Evolutionary conservation across 2,113 vertebrate species (phyloP), one percentile per base, ranked within the genome.

Genomic region (Zosterops japonicus): DNA sequence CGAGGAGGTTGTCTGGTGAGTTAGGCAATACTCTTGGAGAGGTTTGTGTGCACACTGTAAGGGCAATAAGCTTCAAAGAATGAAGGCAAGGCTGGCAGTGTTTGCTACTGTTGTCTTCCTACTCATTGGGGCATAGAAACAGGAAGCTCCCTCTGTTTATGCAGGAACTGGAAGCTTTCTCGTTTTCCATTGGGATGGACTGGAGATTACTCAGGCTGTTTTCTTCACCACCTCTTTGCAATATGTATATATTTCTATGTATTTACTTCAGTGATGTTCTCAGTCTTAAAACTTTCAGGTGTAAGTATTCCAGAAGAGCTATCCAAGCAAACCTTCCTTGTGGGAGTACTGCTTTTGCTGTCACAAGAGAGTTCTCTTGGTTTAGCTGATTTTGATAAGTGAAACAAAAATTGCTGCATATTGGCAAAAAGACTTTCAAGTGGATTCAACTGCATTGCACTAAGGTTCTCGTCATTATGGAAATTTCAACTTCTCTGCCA

Each of bases 11-110:
- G 84, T 41, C 70, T 82, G 94, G 69, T 71, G 91, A 91, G 93
- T 86, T 78, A 81, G 80, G 86, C 83, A 90, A 89, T 93, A 81
- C 72, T 56, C 71, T 86, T 89, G 93, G 80, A 70, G 56, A 95
- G 35, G 39, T 19, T 41, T 67, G 25, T 59, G 65, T 52, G 84
- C 46, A 12, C 24, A 3, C 9, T 56, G 44, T 10, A 52, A 90
- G 56, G 69, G 35, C 19, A 93, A 78, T 67, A 89, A 75, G 71
- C 60, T 57, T 41, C 77, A 77, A 83, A 78, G 77, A 75, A 89
- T 14, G 39, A 89, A 90, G 64, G 72, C 59, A 74, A 74, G 68
- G 41, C 76, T 81, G 60, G 68, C 56, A 12, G 39, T 57, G 68
- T 59, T 95, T 71, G 64, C 90, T 81, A 67, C 77, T 70, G 39